These are phyloP conservation scores for Laterallus jamaicensis DNA, from an alignment of 2,113 vertebrate species.

Conservation along the genomic window DNA sequence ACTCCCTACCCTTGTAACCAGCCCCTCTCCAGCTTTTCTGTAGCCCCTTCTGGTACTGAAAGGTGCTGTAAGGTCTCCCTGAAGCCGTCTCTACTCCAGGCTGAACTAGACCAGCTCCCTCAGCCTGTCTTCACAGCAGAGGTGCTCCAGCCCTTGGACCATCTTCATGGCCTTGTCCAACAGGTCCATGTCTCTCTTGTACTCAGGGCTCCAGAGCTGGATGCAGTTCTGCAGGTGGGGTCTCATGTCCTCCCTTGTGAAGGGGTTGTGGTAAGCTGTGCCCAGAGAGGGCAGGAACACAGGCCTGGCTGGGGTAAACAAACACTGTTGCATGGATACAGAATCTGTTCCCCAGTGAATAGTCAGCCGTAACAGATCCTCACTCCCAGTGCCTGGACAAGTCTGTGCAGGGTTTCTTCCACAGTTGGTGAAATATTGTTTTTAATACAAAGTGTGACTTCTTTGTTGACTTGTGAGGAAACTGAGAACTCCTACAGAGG, in stretches of 20 bases:
- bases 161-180: too few relatives aligned
- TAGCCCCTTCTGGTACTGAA: too few relatives aligned
- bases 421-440: background rate
- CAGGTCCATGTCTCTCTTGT: too few relatives aligned
- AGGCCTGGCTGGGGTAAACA: background rate
- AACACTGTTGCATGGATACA: background rate
- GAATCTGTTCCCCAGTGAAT: background rate
- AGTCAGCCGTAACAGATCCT: background rate
- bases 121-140: too few relatives aligned
- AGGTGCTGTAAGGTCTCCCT: too few relatives aligned
- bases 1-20: too few relatives aligned
- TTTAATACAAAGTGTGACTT: background rate
- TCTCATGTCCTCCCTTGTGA: background rate
- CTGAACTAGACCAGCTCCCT: too few relatives aligned
- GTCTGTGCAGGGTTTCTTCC: background rate
- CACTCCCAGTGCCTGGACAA: background rate
- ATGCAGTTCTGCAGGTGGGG: too few relatives aligned
- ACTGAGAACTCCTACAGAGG: background rate
- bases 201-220: too few relatives aligned
- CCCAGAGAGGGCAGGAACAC: background rate
- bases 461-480: background rate
- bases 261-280: fast-evolving
- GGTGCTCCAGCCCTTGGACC: too few relatives aligned
- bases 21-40: too few relatives aligned
- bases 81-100: too few relatives aligned